Percentiles rank a stretch among this genome's conserved stretches.
Conservation (phyloP, 1,140 invertebrate genomes). For the Plectus sambesii region DNA sequence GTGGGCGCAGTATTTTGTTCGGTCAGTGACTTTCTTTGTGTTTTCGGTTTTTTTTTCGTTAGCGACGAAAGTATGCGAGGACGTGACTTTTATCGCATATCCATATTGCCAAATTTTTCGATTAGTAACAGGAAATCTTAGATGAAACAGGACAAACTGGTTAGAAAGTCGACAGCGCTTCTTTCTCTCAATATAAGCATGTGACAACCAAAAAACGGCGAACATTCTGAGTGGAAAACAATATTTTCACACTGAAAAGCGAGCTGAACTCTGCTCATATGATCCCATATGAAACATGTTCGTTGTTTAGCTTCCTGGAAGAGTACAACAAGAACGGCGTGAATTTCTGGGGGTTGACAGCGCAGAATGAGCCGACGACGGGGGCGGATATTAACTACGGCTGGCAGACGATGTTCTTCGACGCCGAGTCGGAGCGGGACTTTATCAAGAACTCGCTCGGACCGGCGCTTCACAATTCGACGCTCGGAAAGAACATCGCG, state of each 20-base stretch:
- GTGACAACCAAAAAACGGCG: slow-evolving; percentile 10
- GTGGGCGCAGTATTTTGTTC: slow-evolving; percentile 68
- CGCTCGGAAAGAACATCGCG: slow-evolving; percentile 24
- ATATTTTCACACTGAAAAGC: slow-evolving; percentile 5
- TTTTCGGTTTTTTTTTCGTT: no score
- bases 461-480: slow-evolving; percentile 18
- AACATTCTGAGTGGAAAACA: no score
- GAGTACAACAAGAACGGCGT: slow-evolving; percentile 53
- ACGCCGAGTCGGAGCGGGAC: slow-evolving; percentile 48
- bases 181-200: no score
- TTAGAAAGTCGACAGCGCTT: no score
- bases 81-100: no score
- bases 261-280: background rate
- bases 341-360: slow-evolving; percentile 56
- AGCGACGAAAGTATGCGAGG: no score
- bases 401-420: slow-evolving; percentile 66
- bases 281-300: slow-evolving; percentile 5
- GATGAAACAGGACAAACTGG: no score
- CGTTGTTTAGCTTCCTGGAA: slow-evolving; percentile 53
- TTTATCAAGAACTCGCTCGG: slow-evolving; percentile 32
- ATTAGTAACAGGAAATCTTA: no score
- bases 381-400: slow-evolving; percentile 47
- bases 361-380: slow-evolving; percentile 54
- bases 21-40: slow-evolving; percentile 47
- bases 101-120: no score